Evolutionary conservation across 2,797 vertebrate genomes (phyloP).

Genomic region (Eulemur albifrons): DNA sequence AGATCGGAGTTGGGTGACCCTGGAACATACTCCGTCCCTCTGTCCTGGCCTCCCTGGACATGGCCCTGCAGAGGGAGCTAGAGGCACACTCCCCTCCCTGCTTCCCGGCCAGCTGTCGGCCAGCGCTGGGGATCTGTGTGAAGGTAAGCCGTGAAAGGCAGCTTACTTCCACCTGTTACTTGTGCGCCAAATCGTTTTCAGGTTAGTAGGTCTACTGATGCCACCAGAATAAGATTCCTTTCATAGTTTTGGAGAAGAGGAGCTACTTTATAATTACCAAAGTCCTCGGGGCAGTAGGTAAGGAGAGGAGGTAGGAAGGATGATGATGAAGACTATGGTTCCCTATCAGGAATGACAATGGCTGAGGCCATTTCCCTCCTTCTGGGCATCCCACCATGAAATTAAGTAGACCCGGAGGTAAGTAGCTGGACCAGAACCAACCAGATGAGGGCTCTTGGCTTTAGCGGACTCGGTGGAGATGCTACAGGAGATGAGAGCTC

Average conservation of each 20-base stretch:
- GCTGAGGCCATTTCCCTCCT: not conserved
- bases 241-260: not conserved
- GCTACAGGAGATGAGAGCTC: not conserved
- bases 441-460: not conserved
- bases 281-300: not conserved
- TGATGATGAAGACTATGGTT: not conserved
- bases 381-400: not conserved
- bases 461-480: not conserved
- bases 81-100: not conserved
- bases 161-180: constrained; percentile 3
- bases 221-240: not conserved
- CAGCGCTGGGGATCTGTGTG: not conserved
- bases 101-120: not conserved
- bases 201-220: not conserved
- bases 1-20: not conserved
- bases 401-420: not conserved
- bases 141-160: not conserved
- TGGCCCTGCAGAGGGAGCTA: constrained; percentile 61
- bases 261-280: not conserved
- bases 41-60: not conserved
- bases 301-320: not conserved
- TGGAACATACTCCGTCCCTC: not conserved
- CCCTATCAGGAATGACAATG: not conserved
- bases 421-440: not conserved
- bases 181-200: not conserved